These are phyloP conservation scores for Melospiza georgiana DNA, from an alignment of 2,113 vertebrate species.

Conservation along the genomic window DNA sequence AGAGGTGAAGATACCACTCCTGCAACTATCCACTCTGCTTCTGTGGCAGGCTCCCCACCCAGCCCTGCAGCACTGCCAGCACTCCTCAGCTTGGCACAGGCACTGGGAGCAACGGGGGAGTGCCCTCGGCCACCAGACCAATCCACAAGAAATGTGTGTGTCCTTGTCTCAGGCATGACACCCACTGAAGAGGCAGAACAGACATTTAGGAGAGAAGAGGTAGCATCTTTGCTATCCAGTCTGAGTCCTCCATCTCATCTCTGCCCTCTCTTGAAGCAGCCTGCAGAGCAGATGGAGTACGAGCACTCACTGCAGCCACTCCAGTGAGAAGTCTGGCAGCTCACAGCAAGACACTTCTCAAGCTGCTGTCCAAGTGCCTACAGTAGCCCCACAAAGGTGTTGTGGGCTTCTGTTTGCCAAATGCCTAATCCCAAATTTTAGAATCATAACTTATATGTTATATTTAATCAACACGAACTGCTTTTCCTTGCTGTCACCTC, in stretches of 20 bases:
- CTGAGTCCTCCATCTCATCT: background rate
- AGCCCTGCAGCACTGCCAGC: background rate
- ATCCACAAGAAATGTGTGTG: fast-evolving
- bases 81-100: background rate
- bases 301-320: background rate
- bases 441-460: background rate
- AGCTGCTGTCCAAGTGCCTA: background rate
- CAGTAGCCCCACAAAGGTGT: background rate
- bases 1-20: background rate
- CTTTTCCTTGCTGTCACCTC: background rate
- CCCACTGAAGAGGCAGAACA: background rate
- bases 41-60: background rate
- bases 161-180: background rate
- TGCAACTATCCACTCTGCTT: background rate
- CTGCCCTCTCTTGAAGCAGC: background rate
- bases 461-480: background rate
- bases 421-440: background rate
- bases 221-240: background rate
- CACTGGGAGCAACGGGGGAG: fast-evolving
- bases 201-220: background rate
- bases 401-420: background rate
- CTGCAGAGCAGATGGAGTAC: background rate
- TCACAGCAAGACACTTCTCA: background rate
- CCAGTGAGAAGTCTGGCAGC: background rate
- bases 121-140: background rate